Conservation (phyloP, 2,888 invertebrate genomes). For the Andrena bucephala region DNA sequence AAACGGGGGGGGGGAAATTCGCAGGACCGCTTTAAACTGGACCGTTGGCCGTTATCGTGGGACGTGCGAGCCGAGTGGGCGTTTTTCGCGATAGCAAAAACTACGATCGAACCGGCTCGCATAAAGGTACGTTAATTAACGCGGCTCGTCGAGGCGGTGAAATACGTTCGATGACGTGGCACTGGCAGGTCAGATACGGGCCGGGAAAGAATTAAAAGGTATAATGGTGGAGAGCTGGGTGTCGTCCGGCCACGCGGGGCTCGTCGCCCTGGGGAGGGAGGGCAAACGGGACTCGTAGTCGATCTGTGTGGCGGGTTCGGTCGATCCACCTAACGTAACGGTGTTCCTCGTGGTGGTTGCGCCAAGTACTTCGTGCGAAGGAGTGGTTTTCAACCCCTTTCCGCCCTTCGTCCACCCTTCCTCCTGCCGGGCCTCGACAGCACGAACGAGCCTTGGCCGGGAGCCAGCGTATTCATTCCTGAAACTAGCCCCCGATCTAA, state of each 20-base stretch:
- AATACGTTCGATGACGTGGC: constrained; percentile 46
- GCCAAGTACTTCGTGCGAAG: constrained; percentile 76
- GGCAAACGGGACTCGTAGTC: not conserved
- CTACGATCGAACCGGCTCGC: constrained; percentile 42
- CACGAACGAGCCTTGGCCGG: constrained; percentile 74
- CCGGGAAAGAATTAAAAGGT: constrained; percentile 25
- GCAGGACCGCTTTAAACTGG: constrained; percentile 7
- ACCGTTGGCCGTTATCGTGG: constrained; percentile 46
- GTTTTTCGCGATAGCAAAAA: constrained; percentile 33
- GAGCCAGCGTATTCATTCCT: constrained; percentile 84
- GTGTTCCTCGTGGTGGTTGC: constrained; percentile 65
- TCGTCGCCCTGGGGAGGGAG: not conserved
- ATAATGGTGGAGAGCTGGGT: constrained; percentile 9
- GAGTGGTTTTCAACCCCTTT: constrained; percentile 67
- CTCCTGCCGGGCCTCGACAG: constrained; percentile 55
- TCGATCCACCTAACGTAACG: constrained; percentile 39
- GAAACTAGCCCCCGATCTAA: constrained; percentile 84
- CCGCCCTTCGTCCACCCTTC: constrained; percentile 48
- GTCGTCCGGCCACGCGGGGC: not conserved
- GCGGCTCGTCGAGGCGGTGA: constrained; percentile 25
- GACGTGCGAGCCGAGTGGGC: constrained; percentile 21
- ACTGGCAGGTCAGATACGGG: constrained; percentile 31
- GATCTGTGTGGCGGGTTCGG: constrained; percentile 13
- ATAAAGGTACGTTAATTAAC: constrained; percentile 55
- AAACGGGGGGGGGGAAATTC: constrained; percentile 27